Evolutionary conservation across 2,888 invertebrate species (phyloP).

Genomic region (Mesorhabditis spiculigera): DNA sequence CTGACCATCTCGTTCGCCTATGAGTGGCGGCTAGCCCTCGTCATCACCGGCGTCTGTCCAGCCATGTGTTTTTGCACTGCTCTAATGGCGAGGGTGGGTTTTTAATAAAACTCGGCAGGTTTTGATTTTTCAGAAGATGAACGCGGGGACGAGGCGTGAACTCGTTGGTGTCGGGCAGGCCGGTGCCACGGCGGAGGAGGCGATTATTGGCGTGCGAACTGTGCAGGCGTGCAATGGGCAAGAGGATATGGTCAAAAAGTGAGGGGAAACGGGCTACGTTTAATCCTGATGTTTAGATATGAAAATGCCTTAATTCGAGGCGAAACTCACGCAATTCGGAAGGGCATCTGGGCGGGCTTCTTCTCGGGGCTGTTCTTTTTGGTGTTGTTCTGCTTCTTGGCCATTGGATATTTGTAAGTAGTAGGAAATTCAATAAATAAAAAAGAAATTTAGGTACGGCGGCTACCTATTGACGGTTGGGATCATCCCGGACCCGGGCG

Average conservation of each 20-base stretch:
- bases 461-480: conserved; percentile 34
- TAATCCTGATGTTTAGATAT: conserved; percentile 17
- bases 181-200: conserved; percentile 43
- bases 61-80: conserved; percentile 28
- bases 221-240: conserved; percentile 50
- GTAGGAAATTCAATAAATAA: background rate
- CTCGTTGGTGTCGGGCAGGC: conserved; percentile 40
- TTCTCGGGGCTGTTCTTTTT: conserved; percentile 43
- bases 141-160: conserved; percentile 31
- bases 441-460: conserved; percentile 23
- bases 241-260: conserved; percentile 38
- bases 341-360: conserved; percentile 42
- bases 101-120: too few relatives aligned
- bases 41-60: conserved; percentile 27
- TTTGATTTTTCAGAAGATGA: conserved; percentile 35
- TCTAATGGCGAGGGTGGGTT: conserved; percentile 29
- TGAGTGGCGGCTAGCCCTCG: background rate
- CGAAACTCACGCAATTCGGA: conserved; percentile 30
- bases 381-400: conserved; percentile 36
- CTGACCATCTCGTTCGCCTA: background rate
- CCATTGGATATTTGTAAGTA: conserved; percentile 34
- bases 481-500: conserved; percentile 38
- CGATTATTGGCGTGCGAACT: conserved; percentile 44
- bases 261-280: background rate
- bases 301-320: conserved; percentile 28